A percentile compares a stretch with the other conserved stretches of the same genome.
phyloP scores from a whole-genome alignment of 2,888 invertebrate species.

The Hirudinaria manillensis region DNA sequence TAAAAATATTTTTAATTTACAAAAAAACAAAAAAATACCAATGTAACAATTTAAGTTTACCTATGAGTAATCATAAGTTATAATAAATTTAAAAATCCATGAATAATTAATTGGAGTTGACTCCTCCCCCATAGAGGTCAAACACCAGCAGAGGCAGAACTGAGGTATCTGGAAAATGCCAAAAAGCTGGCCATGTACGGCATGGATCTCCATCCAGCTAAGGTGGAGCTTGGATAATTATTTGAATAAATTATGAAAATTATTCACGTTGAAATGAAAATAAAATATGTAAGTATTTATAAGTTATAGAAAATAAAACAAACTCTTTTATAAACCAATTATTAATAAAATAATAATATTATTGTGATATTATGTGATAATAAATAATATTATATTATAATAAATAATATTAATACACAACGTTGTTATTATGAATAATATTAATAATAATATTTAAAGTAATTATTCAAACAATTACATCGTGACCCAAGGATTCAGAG shows the following conservation, averaged over 20 bases:
- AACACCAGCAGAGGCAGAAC: slow-evolving; percentile 92
- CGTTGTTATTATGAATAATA: neutral
- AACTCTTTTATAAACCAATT: neutral
- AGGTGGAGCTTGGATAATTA: slow-evolving; percentile 30
- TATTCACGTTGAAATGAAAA: neutral
- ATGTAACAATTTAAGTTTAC: no score
- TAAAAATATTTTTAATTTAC: no score
- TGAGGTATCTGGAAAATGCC: slow-evolving; percentile 94
- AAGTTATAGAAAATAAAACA: neutral
- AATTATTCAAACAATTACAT: neutral
- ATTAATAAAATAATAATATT: no score
- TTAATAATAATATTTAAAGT: no score
- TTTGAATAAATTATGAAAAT: neutral
- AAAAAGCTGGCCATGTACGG: slow-evolving; percentile 99
- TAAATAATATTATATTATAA: no score
- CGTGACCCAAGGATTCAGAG: slow-evolving; percentile 70
- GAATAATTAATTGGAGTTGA: neutral
- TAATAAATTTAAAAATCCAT: neutral
- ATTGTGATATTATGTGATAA: no score
- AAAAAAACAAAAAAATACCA: no score
- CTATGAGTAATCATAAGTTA: no score
- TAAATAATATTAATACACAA: neutral
- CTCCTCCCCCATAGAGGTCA: slow-evolving; percentile 66
- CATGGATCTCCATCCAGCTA: slow-evolving; percentile 91
- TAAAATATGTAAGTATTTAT: no score